Percentiles rank a stretch among this genome's conserved stretches.
Conservation (phyloP, 2,888 invertebrate species). For the Proisotoma minuta region DNA sequence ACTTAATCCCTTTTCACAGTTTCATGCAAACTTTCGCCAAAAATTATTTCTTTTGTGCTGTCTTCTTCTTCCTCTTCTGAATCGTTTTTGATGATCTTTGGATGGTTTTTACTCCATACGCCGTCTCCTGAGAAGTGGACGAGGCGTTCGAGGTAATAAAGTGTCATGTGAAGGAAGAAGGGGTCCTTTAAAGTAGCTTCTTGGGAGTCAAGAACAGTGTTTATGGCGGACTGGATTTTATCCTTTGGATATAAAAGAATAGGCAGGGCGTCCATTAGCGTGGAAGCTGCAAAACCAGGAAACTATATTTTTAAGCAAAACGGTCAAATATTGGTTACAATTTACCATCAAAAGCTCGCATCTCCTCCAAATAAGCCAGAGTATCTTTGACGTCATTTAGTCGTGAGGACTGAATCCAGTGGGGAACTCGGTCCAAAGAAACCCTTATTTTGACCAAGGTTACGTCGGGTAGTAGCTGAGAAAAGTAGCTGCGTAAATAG, state of each 20-base stretch:
- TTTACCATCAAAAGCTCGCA: no score
- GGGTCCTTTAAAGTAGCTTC: slow-evolving; percentile 16
- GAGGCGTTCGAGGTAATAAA: slow-evolving; percentile 68
- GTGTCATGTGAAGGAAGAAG: slow-evolving; percentile 57
- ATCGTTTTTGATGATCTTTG: background rate
- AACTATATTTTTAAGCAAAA: no score
- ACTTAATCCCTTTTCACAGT: no score
- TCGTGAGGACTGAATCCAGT: slow-evolving; percentile 62
- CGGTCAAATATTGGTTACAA: no score
- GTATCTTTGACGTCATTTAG: slow-evolving; percentile 59
- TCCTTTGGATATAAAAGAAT: slow-evolving; percentile 67
- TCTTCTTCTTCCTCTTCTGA: slow-evolving; percentile 11
- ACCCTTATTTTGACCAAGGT: slow-evolving; percentile 48
- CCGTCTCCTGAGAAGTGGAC: slow-evolving; percentile 72
- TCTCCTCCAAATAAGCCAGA: slow-evolving; percentile 54
- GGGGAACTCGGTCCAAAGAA: slow-evolving; percentile 59
- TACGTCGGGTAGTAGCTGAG: background rate
- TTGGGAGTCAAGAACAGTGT: slow-evolving; percentile 18
- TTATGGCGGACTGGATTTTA: slow-evolving; percentile 46
- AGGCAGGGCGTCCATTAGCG: slow-evolving; percentile 61
- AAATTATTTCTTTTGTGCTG: background rate
- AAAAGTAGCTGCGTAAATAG: slow-evolving; percentile 49
- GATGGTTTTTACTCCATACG: slow-evolving; percentile 56
- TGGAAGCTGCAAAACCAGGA: slow-evolving; percentile 55
- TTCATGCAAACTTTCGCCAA: background rate